Conservation (phyloP, 2,888 invertebrate species). For the Noctua janthe region DNA sequence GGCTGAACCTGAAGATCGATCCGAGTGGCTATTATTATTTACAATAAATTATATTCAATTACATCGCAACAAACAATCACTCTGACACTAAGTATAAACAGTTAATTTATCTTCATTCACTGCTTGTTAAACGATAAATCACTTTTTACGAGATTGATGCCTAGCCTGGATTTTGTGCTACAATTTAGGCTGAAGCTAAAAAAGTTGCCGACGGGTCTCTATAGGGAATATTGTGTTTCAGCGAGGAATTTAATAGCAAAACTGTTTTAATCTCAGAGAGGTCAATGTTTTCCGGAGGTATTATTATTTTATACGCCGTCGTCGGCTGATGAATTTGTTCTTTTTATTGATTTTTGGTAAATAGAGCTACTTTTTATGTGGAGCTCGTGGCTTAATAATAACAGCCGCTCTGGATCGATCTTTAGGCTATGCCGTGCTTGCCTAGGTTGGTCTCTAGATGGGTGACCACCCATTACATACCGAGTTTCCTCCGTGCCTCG, state of each 20-base stretch:
- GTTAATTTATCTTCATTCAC: slow-evolving; percentile 63
- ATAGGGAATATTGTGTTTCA: slow-evolving; percentile 31
- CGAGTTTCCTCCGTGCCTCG: too few species aligned
- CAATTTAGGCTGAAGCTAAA: slow-evolving; percentile 41
- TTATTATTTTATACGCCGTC: neutral
- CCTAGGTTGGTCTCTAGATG: neutral
- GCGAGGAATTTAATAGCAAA: slow-evolving; percentile 42
- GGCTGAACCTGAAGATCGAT: too few species aligned
- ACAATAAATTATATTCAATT: neutral
- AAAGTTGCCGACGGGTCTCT: slow-evolving; percentile 48
- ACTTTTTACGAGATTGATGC: slow-evolving; percentile 65
- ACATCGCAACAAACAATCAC: slow-evolving; percentile 54
- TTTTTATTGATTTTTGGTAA: neutral
- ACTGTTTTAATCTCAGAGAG: slow-evolving; percentile 26
- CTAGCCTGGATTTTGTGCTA: slow-evolving; percentile 49
- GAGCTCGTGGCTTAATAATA: neutral
- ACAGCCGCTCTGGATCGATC: neutral
- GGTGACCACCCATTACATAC: neutral
- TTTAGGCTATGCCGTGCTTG: neutral
- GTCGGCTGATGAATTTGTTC: neutral
- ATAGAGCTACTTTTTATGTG: neutral
- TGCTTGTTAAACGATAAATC: slow-evolving; percentile 58
- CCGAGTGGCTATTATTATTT: too few species aligned
- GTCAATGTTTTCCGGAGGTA: neutral
- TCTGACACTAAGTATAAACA: slow-evolving; percentile 17